Conservation (phyloP, 2,113 vertebrate genomes). For the Laticauda colubrina region DNA sequence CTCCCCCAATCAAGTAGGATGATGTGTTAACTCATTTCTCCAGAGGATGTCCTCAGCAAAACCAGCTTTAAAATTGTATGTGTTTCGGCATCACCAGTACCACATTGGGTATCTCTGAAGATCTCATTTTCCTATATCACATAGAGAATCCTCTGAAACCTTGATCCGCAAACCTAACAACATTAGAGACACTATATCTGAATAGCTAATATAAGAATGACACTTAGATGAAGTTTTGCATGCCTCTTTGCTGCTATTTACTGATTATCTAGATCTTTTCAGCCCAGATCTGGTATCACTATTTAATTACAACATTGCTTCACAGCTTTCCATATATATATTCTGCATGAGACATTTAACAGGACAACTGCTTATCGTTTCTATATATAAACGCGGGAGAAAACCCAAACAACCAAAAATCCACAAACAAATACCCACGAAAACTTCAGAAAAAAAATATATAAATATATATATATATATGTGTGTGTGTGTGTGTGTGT, state of each 20-base stretch:
- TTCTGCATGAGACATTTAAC: neutral
- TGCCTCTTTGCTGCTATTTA: neutral
- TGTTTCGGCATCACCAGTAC: neutral
- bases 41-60: neutral
- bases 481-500: too few species aligned
- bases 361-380: neutral
- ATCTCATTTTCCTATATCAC: neutral
- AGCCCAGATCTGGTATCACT: neutral
- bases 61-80: neutral
- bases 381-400: neutral
- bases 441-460: too few species aligned
- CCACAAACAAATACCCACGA: too few species aligned
- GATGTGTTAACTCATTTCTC: neutral
- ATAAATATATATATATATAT: neutral
- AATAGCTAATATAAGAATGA: neutral
- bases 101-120: neutral
- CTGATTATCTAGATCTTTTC: neutral
- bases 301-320: neutral
- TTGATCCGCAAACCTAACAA: neutral
- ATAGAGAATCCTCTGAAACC: neutral
- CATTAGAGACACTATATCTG: neutral
- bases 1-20: neutral
- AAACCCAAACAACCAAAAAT: too few species aligned
- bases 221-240: neutral
- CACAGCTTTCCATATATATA: neutral